Base-by-base conservation (phyloP, 2,113 vertebrate species). In the Sakesphorus luctuosus region DNA sequence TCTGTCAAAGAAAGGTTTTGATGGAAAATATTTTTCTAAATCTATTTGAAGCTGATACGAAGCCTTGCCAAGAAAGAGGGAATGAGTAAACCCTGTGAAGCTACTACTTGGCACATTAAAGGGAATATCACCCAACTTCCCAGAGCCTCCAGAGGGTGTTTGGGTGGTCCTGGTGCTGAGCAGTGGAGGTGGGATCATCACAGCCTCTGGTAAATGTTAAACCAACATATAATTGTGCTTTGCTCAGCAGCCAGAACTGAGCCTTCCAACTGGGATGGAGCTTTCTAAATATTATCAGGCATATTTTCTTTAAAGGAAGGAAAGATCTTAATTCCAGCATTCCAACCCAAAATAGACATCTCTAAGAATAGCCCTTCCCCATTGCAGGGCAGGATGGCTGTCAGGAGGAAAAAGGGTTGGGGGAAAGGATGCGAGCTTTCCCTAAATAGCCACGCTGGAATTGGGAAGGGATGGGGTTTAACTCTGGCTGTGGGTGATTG, bases 251-350 rank as follows among this genome's bases (percentile, higher is more conserved):
- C 38, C 53, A 18, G 65, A 46, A 62, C 24, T 7, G 8, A 86
- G 74, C 46, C 84, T 93, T 47, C 33, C 24, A 65, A 59, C 44
- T 18, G 62, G 83, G 78, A 13, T 7, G 61, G 81, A 91, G 69
- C 79, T 93, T 92, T 89, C 55, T 53, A 59, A 93, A 84, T 58
- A 82, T 58, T 36, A 0, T 14, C 46, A 65, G 66, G 53, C 28
- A 0, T 75, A 82, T 93, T 95, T 94, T 88, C 90, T 93, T 87
- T 92, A 89, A 85, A 96, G 95, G 92, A 95, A 97, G 97, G 97
- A 96, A 96, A 87, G 84, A 71, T 52, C 90, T 95, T 58, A 96
- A 96, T 95, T 95, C 91, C 96, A 95, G 91, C 95, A 81, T 96
- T 95, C 95, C 87, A 91, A 68, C 82, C 83, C 91, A 89, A 91